phyloP scores from a whole-genome alignment of 2,797 vertebrate genomes.

The Momotus momota region DNA sequence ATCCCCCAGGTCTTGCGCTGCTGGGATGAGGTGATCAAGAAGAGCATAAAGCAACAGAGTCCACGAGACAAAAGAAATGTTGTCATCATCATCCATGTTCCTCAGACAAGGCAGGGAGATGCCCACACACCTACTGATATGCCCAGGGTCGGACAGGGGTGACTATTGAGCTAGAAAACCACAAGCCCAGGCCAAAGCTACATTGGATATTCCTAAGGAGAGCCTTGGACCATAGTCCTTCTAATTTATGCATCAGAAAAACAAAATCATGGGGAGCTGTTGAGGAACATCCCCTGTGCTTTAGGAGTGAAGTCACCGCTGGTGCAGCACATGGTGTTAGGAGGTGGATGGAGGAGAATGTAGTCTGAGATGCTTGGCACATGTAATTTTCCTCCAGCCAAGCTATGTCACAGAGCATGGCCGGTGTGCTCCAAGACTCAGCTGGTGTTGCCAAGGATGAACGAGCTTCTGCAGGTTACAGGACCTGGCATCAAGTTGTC shows the following conservation, averaged over 20 bases:
- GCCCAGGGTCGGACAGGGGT: not conserved
- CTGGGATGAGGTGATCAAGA: not conserved
- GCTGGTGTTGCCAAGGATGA: fast-evolving
- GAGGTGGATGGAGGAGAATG: not conserved
- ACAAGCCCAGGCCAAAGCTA: not conserved
- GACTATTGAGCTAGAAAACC: not conserved
- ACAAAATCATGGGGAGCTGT: not conserved
- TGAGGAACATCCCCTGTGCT: not conserved
- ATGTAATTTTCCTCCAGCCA: not conserved
- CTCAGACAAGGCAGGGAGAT: not conserved
- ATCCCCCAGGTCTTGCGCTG: not conserved
- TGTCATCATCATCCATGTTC: not conserved
- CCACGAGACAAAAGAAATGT: not conserved
- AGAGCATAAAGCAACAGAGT: not conserved
- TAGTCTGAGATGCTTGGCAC: not conserved
- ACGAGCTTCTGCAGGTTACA: not conserved
- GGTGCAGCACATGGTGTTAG: not conserved
- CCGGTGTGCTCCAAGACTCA: fast-evolving
- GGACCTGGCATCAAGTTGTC: fast-evolving
- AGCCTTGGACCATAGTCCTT: not conserved
- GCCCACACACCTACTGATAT: not conserved
- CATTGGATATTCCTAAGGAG: not conserved
- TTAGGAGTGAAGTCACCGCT: not conserved
- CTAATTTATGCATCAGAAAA: not conserved
- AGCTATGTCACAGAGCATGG: fast-evolving